A percentile compares a stretch with the other conserved stretches of the same genome.
Evolutionary conservation across 92 coral and sea anemone species (phyloP).

Genomic region (Palythoa grandis): DNA sequence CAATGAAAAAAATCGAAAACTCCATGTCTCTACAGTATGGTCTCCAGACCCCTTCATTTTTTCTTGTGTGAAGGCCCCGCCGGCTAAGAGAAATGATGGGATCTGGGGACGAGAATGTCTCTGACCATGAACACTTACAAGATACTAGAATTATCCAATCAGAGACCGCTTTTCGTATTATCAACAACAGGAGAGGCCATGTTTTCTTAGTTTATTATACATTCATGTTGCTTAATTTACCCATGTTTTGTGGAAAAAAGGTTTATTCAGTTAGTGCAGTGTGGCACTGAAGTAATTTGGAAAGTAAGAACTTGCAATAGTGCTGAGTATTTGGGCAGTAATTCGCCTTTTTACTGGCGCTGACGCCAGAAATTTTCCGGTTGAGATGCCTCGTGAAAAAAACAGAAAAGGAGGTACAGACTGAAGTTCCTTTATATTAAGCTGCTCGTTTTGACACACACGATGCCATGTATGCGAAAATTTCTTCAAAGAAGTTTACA

Average conservation of each 20-base stretch:
- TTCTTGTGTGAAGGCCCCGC: too few relatives aligned
- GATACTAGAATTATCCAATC: too few relatives aligned
- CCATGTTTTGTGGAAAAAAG: slow-evolving; percentile 13
- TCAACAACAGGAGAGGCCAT: slow-evolving; percentile 7
- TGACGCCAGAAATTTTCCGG: slow-evolving; percentile 29
- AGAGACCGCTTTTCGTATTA: too few relatives aligned
- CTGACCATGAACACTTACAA: too few relatives aligned
- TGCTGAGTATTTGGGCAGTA: slow-evolving; percentile 36
- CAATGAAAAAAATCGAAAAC: too few relatives aligned
- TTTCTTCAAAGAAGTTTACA: not conserved
- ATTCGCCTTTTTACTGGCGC: slow-evolving; percentile 15
- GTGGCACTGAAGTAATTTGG: not conserved
- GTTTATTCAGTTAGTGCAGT: not conserved
- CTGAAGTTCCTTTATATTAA: not conserved
- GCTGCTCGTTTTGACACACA: not conserved
- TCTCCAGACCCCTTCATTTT: not conserved
- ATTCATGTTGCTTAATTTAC: not conserved
- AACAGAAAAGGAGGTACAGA: slow-evolving; percentile 20
- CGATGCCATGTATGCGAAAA: not conserved
- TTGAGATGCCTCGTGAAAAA: slow-evolving; percentile 30
- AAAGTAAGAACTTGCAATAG: not conserved
- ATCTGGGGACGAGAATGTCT: too few relatives aligned
- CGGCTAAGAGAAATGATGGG: too few relatives aligned
- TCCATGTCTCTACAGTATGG: too few relatives aligned
- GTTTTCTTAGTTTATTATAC: slow-evolving; percentile 1